These are phyloP conservation scores for Erebia epiphron DNA, from an alignment of 2,888 invertebrate species.

Conservation along the genomic window DNA sequence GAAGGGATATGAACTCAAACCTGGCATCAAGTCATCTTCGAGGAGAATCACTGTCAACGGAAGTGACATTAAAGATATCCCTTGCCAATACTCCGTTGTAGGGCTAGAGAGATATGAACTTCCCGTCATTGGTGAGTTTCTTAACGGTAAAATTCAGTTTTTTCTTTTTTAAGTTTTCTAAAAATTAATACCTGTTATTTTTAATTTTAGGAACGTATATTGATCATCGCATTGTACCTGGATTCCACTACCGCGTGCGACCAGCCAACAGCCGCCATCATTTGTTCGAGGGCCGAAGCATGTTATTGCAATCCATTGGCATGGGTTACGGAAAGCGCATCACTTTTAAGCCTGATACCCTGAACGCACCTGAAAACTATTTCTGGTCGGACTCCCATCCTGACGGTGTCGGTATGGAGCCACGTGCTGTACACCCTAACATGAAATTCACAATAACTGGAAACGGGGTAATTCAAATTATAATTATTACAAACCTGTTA, in stretches of 20 bases:
- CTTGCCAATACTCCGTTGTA: slow-evolving; percentile 85
- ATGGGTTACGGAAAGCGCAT: slow-evolving; percentile 90
- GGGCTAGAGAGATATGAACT: slow-evolving; percentile 86
- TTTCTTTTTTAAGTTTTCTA: no score
- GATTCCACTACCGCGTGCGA: slow-evolving; percentile 88
- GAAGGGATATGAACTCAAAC: slow-evolving; percentile 84
- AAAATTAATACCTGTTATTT: slow-evolving; percentile 9
- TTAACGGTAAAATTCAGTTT: not conserved
- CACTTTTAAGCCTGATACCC: slow-evolving; percentile 86
- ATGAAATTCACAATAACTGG: slow-evolving; percentile 86
- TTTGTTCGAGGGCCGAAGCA: slow-evolving; percentile 85
- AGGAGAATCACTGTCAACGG: slow-evolving; percentile 85
- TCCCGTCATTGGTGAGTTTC: slow-evolving; percentile 86
- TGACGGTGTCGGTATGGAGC: slow-evolving; percentile 87
- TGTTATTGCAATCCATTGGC: slow-evolving; percentile 85
- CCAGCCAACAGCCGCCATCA: slow-evolving; percentile 85
- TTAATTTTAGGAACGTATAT: slow-evolving; percentile 85
- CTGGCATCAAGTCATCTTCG: slow-evolving; percentile 85
- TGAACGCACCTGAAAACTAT: slow-evolving; percentile 84
- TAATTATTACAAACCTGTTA: slow-evolving; percentile 15
- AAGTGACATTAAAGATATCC: slow-evolving; percentile 84
- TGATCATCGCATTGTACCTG: slow-evolving; percentile 87
- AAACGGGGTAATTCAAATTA: slow-evolving; percentile 74
- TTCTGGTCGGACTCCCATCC: slow-evolving; percentile 91
- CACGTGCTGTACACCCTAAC: slow-evolving; percentile 85